Evolutionary conservation across 2,113 vertebrate genomes (phyloP), one percentile per base, ranked within the genome.

Genomic region (Megaceryle torquata): DNA sequence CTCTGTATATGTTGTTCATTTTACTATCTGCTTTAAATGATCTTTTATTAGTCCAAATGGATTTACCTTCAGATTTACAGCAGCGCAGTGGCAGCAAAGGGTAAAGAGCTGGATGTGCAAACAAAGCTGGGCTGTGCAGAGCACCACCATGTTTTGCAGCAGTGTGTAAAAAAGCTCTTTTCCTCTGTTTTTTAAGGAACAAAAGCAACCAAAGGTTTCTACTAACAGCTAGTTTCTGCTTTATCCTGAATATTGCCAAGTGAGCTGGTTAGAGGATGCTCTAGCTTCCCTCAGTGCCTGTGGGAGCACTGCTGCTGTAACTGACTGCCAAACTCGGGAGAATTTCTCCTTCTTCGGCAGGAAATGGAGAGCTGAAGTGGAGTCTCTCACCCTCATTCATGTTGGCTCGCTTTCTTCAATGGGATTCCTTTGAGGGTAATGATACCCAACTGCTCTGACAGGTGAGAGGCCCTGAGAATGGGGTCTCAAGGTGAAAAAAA

Each of bases 1-100:
- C 92, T 97, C 81, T 95, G 97, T 84, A 96, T 96, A 96, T 88
- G 91, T 57, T 95, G 87, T 71, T 97, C 88, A 71, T 97, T 97
- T 98, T 95, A 95, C 87, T 97, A 87, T 95, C 95, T 93, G 86
- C 95, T 97, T 98, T 97, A 97, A 98, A 94, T 64, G 33, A 43
- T 61, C 39, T 95, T 97, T 97, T 96, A 95, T 95, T 79, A 61
- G 79, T 95, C 94, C 71, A 81, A 33, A 78, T 28, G 61, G 89
- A 82, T 91, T 93, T 88, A 69, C 67, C 46, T 95, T 53, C 92
- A 69, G 56, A 57, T 57, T 57, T 31, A 89, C 68, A 89, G 86
- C 92, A 75, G 57, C 1, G 1, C 67, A 35, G 93, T 13, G 50
- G 81, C 64, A 78, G 43, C 0, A 1, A 86, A 56, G 25, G 68